phyloP scores from a whole-genome alignment of 2,113 vertebrate genomes.

The Hippopotamus amphibius region DNA sequence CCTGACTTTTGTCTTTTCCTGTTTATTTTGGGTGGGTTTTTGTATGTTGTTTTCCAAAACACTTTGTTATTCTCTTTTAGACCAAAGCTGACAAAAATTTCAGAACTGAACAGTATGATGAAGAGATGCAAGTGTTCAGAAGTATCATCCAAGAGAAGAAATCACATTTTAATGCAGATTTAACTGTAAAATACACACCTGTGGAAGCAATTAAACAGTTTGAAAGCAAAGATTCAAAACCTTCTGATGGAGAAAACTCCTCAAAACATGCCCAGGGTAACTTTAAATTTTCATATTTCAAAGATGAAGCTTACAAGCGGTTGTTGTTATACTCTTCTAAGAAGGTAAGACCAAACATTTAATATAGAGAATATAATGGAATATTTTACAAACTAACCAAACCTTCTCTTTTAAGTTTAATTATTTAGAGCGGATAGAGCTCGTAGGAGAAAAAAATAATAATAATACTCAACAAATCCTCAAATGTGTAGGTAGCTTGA shows the following conservation, averaged over 20 bases:
- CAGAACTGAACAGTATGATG: constrained; percentile 88
- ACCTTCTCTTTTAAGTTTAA: neutral
- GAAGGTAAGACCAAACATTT: constrained; percentile 85
- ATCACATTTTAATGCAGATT: neutral
- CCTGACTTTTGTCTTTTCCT: neutral
- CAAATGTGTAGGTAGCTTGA: neutral
- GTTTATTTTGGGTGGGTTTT: neutral
- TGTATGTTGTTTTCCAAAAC: neutral
- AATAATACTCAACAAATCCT: neutral
- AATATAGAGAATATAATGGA: neutral
- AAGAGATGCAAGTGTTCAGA: constrained; percentile 83
- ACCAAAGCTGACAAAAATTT: constrained; percentile 89
- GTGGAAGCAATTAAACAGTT: neutral
- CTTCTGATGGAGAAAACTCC: rapidly evolving
- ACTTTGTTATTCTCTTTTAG: constrained; percentile 80
- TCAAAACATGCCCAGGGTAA: rapidly evolving
- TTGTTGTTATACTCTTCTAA: constrained; percentile 69
- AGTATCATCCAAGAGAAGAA: constrained; percentile 82
- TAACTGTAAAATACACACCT: constrained; percentile 88
- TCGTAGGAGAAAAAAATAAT: neutral
- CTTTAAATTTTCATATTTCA: constrained; percentile 49
- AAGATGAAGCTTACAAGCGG: constrained; percentile 70
- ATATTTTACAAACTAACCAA: neutral
- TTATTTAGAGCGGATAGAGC: neutral
- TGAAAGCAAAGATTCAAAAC: rapidly evolving